phyloP scores from a whole-genome alignment of 2,113 vertebrate genomes.

The Manacus vitellinus region DNA sequence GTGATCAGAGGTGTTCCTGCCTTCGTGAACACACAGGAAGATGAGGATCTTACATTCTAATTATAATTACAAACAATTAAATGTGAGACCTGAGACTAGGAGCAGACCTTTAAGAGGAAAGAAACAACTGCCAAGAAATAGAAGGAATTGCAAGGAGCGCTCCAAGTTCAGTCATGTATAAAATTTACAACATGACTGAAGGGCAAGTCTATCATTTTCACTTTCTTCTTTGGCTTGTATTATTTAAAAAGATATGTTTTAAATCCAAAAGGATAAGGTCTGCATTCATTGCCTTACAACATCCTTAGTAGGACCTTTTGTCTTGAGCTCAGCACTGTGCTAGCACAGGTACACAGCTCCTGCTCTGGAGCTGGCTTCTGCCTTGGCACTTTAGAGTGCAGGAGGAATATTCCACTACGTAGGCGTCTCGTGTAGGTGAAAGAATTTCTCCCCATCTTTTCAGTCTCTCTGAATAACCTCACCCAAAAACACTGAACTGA shows the following conservation, averaged over 20 bases:
- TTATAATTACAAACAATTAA: slow-evolving; percentile 45
- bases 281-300: slow-evolving; percentile 27
- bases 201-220: slow-evolving; percentile 13
- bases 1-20: neutral
- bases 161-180: slow-evolving; percentile 17
- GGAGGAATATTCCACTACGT: neutral
- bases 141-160: neutral
- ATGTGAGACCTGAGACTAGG: neutral
- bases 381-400: neutral
- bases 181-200: slow-evolving; percentile 13
- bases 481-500: neutral
- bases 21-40: slow-evolving; percentile 9
- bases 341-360: neutral
- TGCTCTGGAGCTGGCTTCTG: neutral
- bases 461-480: neutral
- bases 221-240: slow-evolving; percentile 20
- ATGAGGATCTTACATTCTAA: neutral
- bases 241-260: slow-evolving; percentile 16
- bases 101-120: neutral
- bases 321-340: neutral
- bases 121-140: neutral
- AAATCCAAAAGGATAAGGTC: slow-evolving; percentile 1
- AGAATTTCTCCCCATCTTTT: neutral
- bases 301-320: neutral
- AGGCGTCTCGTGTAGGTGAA: neutral